phyloP scores from a whole-genome alignment of 2,113 vertebrate species.

The Bambusicola thoracicus region DNA sequence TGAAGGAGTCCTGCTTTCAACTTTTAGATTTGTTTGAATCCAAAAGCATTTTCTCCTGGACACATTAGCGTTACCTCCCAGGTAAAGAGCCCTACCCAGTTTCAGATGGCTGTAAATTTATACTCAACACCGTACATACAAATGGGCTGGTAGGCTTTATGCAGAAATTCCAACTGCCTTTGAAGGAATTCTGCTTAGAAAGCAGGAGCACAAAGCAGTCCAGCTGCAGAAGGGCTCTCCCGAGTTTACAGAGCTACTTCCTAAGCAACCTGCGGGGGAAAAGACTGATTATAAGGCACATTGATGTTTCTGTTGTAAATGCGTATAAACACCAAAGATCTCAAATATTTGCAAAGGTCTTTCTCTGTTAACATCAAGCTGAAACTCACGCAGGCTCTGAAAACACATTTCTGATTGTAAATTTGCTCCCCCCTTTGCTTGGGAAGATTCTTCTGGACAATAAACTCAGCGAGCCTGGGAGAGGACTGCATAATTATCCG shows the following conservation, averaged over 20 bases:
- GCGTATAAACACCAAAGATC: neutral
- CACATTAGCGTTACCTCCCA: neutral
- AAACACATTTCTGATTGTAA: constrained; percentile 32
- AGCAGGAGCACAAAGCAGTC: constrained; percentile 33
- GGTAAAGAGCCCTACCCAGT: constrained; percentile 7
- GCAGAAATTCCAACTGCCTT: constrained; percentile 29
- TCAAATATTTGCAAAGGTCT: neutral
- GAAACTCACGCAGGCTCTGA: constrained; percentile 18
- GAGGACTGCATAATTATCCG: constrained; percentile 65
- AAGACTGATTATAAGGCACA: constrained; percentile 11
- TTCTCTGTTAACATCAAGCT: neutral
- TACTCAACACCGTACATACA: neutral
- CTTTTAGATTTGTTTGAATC: constrained; percentile 6
- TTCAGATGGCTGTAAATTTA: constrained; percentile 16
- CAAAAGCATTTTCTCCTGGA: neutral
- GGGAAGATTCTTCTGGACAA: constrained; percentile 69
- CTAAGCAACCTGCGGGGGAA: neutral
- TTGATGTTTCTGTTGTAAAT: neutral
- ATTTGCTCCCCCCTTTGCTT: constrained; percentile 15
- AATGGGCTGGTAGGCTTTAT: neutral
- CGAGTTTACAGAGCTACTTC: constrained; percentile 40
- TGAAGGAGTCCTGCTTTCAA: neutral
- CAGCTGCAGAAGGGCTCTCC: constrained; percentile 16
- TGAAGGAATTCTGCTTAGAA: constrained; percentile 37
- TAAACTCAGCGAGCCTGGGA: neutral